phyloP scores from a whole-genome alignment of 2,888 invertebrate species.

The Drosophila trichaetosa region DNA sequence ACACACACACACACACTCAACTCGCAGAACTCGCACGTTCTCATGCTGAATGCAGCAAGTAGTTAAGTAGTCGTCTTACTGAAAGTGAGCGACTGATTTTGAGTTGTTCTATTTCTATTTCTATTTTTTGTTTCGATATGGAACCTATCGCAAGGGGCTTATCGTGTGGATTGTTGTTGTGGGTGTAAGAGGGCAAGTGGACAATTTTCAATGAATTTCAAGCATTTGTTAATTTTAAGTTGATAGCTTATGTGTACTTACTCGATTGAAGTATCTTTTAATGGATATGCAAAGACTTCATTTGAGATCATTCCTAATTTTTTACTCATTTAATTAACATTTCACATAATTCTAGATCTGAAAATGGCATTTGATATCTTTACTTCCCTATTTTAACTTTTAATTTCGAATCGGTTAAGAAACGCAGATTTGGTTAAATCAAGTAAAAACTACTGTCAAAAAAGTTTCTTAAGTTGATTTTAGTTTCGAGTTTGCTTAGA shows the following conservation, averaged over 20 bases:
- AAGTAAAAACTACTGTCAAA: neutral
- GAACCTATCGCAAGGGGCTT: neutral
- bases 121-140: neutral
- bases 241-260: neutral
- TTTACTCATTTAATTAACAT: too few relatives aligned
- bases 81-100: neutral
- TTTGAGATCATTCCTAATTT: neutral
- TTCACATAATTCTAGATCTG: neutral
- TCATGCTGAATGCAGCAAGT: neutral
- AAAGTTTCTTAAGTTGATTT: neutral
- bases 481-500: neutral
- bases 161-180: neutral
- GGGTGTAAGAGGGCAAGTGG: neutral
- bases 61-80: neutral
- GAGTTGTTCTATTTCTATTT: neutral
- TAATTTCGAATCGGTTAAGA: neutral
- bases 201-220: neutral
- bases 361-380: neutral
- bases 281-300: neutral
- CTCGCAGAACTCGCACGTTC: neutral
- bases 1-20: neutral
- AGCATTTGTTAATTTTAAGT: neutral
- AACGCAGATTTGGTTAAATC: neutral
- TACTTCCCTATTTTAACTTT: neutral
- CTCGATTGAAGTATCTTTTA: neutral